Base-by-base conservation (phyloP, 2,797 vertebrate species). In the Telmatherina bonti region DNA sequence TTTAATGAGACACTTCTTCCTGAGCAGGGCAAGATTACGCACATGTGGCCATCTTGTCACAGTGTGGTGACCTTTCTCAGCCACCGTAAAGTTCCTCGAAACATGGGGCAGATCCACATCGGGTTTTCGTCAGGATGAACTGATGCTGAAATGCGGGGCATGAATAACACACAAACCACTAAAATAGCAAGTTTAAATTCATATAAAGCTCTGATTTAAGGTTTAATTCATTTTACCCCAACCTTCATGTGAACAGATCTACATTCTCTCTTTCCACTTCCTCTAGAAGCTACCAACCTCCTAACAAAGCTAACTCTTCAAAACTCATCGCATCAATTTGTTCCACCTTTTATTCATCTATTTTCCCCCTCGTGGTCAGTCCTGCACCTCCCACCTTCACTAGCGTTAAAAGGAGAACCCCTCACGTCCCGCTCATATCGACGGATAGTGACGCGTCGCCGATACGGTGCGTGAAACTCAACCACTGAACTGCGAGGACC, bases 401-500 rank as follows among this genome's bases (percentile, higher is more conserved):
- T 16, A 41, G 15, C 38, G 16, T 35, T 51, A 22, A 0, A 1
- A 49, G 16, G 4, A 1, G 22, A 49, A 24, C 7, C 22, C 45
- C 45, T 52, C 45, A 26, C 22, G n/a, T 36, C 49, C 11, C 2
- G 13, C 26, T 27, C 4, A 51, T 36, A 27, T n/a, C 5, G 1
- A 12, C 18, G n/a, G 62, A 0, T 15, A 20, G 36, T 38, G 55
- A 66, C 56, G 0, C 31, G 80, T 57, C 35, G 24, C 68, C 59
- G 71, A 53, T 58, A 54, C 29, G 63, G 53, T 53, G 63, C 0
- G 29, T 33, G 33, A 30, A 51, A 26, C 30, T 72, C 20, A 35
- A 29, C 38, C 18, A 20, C 67, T 36, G 53, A 11, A 31, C 51
- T 63, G 45, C 51, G 36, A 27, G 5, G 51, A 36, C 1, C 20